Base-by-base conservation (phyloP, 2,113 vertebrate genomes). In the Tachycineta bicolor region DNA sequence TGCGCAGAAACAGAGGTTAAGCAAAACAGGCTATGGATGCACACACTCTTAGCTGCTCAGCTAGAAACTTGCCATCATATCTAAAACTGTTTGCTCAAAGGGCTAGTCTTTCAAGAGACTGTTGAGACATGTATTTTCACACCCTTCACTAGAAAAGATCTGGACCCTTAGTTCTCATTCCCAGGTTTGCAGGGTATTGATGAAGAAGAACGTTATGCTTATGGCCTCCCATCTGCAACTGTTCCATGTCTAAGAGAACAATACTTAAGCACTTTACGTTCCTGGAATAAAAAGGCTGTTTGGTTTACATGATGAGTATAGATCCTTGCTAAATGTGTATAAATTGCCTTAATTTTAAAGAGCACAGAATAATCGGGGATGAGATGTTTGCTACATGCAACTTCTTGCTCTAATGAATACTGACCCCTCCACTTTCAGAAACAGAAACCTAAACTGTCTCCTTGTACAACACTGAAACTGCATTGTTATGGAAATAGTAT, bases 361-460 rank as follows among this genome's bases (percentile, higher is more conserved):
- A 50, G 4, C 6, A 47, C 5, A 1, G 53, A 58, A 55, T 23
- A 55, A 25, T 2, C 3, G 6, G 4, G 5, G 6, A 8, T 2
- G 4, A 56, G 10, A 41, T 44, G 20, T 53, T 46, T 25, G 52
- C 43, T 67, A 22, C 7, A 14, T 15, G 5, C 2, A 3, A 24
- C 8, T 44, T 56, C 68, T 70, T 33, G 1, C 24, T 49, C 11
- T 74, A 67, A 56, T 31, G 29, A 78, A 58, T 52, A 49, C 16
- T 39, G 16, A 4, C 3, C 9, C 5, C 21, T 81, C 26, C 7
- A 43, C 26, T 71, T 73, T 15, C 34, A 74, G 59, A 28, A 44
- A 33, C 3, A 63, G 24, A 58, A 92, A 59, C 10, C 24, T 44
- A 28, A 71, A 33, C 28, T 22, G 26, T 31, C 33, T n/a, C 34